Base-by-base conservation (phyloP, 1,140 invertebrate genomes). In the Cyclargus thomasi region DNA sequence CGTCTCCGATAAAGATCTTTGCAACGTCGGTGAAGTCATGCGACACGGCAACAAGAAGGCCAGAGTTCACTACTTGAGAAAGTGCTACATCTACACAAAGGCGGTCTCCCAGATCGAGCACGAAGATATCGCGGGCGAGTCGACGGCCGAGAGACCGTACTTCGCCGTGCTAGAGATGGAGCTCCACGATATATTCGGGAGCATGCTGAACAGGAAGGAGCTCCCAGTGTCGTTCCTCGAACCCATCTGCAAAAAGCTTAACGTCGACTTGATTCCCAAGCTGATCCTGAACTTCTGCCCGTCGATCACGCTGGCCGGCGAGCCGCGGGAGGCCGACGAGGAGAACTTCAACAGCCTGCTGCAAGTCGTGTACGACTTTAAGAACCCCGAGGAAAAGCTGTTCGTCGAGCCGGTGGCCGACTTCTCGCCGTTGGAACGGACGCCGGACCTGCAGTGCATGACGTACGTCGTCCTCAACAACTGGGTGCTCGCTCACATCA, bases 281-380 rank as follows among this genome's bases (percentile, higher is more conserved):
- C 70, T 91, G 0, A 90, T 91, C 62, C 69, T 91, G n/a, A 91
- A 90, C 70, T 90, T 88, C 70, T 91, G 90, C 65, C 87, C 89
- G 0, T 82, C 84, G 5, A 89, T 91, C 18, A 79, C 85, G 20
- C 81, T 90, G 64, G 73, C 79, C 0, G 77, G 74, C 4, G 70
- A 77, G 0, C 74, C 82, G 36, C 86, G 79, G 69, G 82, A 81
- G 67, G 80, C 83, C 0, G 79, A 63, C 0, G 85, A 88, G 67
- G 81, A 79, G 23, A 89, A 82, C 67, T 90, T 90, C 64, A 87
- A 90, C 63, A 84, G 82, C 59, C 66, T 91, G 5, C 75, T 90
- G 17, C 86, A 90, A 66, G 76, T 74, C 5, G 83, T 89, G 11
- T 89, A 88, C 57, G 81, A 87, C 57, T 91, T 83, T 63, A 88